Evolutionary conservation across 2,888 invertebrate genomes (phyloP).

Genomic region (Ennomos fuscantarius): DNA sequence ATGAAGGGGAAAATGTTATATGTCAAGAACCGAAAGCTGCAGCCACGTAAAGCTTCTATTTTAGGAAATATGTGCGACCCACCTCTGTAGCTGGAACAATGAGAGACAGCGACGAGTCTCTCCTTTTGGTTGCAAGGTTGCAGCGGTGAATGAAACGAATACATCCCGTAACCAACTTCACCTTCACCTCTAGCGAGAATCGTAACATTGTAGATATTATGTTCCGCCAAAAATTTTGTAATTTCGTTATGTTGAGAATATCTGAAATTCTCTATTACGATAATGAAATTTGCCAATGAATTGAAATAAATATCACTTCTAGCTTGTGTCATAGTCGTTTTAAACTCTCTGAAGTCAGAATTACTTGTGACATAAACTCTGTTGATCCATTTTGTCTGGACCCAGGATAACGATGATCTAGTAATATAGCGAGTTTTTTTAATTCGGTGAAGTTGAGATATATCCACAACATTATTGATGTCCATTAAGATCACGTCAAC

Average conservation of each 20-base stretch:
- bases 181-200: conserved; percentile 23
- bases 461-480: conserved; percentile 37
- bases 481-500: conserved; percentile 47
- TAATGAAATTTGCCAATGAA: conserved; percentile 50
- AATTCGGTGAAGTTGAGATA: conserved; percentile 41
- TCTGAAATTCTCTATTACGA: conserved; percentile 41
- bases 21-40: conserved; percentile 40
- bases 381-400: conserved; percentile 33
- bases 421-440: conserved; percentile 41
- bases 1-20: conserved; percentile 40
- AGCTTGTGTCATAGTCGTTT: conserved; percentile 35
- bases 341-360: conserved; percentile 43
- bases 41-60: conserved; percentile 14
- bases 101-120: conserved; percentile 2
- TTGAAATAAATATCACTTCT: conserved; percentile 49
- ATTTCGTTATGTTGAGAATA: conserved; percentile 33
- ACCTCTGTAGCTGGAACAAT: conserved; percentile 12
- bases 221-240: conserved; percentile 38
- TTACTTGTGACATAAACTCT: conserved; percentile 46
- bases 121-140: conserved; percentile 22
- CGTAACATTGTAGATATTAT: conserved; percentile 41
- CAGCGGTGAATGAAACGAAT: conserved; percentile 28
- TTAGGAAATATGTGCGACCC: conserved; percentile 9
- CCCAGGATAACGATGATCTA: conserved; percentile 41
- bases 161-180: conserved; percentile 27